A percentile compares a stretch with the other conserved stretches of the same genome.
phyloP scores from a whole-genome alignment of 2,113 vertebrate genomes.

The Platysternon megacephalum region DNA sequence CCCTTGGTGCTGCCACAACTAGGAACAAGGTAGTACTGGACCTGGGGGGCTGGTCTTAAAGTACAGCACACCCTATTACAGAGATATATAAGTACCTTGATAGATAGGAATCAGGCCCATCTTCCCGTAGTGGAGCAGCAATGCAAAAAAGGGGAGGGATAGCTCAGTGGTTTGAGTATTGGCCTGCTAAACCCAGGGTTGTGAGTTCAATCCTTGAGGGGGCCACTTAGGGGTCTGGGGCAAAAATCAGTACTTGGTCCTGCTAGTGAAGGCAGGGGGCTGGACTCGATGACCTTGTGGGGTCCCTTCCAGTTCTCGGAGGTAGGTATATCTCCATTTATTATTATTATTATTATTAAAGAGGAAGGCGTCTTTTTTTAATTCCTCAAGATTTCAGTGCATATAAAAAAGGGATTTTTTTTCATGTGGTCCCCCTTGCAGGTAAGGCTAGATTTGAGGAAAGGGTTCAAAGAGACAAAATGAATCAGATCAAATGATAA shows the following conservation, averaged over 20 bases:
- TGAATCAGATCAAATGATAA: slow-evolving; percentile 69
- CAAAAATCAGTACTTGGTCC: no score
- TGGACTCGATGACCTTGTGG: no score
- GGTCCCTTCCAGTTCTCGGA: no score
- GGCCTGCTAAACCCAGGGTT: no score
- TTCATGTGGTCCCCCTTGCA: slow-evolving; percentile 44
- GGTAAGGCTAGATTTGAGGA: slow-evolving; percentile 26
- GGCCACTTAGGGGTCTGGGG: no score
- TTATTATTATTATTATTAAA: no score
- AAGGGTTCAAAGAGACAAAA: slow-evolving; percentile 65
- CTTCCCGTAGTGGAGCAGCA: background rate
- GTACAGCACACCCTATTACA: background rate
- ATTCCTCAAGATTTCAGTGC: slow-evolving; percentile 7
- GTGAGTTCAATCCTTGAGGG: no score
- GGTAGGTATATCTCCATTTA: no score
- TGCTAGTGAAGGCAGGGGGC: no score
- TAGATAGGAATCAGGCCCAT: background rate
- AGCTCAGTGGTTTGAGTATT: no score
- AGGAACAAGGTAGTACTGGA: fast-evolving
- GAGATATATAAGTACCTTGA: background rate
- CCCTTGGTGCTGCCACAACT: background rate
- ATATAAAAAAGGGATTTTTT: slow-evolving; percentile 33
- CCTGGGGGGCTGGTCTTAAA: background rate
- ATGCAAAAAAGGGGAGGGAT: no score
- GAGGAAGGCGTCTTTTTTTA: slow-evolving; percentile 5